Conservation (phyloP, 2,888 invertebrate species). For the Morpho helenor region DNA sequence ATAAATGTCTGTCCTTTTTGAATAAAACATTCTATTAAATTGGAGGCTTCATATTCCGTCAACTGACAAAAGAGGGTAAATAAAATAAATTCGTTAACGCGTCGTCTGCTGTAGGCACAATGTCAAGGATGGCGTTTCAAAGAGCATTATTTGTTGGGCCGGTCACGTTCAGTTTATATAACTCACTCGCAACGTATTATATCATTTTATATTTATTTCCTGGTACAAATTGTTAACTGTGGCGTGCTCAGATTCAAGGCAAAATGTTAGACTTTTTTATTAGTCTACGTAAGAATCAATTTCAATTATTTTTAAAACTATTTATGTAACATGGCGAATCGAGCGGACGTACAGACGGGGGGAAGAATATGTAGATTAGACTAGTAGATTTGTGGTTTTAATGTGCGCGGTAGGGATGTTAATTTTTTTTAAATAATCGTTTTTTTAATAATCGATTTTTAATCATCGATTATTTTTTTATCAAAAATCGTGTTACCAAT, state of each 20-base stretch:
- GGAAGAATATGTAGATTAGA: no score
- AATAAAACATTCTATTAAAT: slow-evolving; percentile 1
- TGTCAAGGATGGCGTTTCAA: slow-evolving; percentile 15
- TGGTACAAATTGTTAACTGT: slow-evolving; percentile 2
- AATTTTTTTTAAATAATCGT: no score
- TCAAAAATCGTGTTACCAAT: no score
- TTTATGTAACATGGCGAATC: no score
- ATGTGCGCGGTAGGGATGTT: no score
- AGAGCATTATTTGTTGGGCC: slow-evolving; percentile 12
- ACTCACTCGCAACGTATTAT: slow-evolving; percentile 6
- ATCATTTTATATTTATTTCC: slow-evolving; percentile 7
- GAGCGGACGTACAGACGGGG: no score
- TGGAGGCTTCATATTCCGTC: slow-evolving; percentile 3
- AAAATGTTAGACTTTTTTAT: neutral
- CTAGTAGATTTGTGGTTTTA: no score
- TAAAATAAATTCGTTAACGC: slow-evolving; percentile 16
- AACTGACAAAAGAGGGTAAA: slow-evolving; percentile 9
- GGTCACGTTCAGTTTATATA: slow-evolving; percentile 22
- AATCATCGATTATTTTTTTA: no score
- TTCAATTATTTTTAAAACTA: no score
- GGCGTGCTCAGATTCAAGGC: neutral
- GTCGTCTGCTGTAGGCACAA: slow-evolving; percentile 8
- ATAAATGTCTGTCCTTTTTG: neutral
- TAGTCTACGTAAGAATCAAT: no score
- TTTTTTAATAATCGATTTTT: no score